phyloP scores from a whole-genome alignment of 2,113 vertebrate genomes.

The Odobenus rosmarus region DNA sequence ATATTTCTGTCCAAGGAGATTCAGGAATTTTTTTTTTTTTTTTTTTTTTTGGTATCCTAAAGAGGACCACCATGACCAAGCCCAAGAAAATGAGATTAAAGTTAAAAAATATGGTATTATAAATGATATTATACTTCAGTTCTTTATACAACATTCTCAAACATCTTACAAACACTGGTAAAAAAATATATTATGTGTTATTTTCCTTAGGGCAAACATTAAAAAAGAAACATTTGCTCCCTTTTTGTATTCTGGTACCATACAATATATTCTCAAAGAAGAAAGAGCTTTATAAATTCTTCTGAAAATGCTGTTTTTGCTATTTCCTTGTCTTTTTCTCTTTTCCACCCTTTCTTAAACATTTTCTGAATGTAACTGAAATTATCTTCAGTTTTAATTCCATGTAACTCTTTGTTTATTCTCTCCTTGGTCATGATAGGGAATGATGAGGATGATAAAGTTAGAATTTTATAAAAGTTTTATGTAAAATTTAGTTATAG shows the following conservation, averaged over 20 bases:
- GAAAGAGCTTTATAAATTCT: not conserved
- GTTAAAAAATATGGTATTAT: not conserved
- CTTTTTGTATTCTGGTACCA: not conserved
- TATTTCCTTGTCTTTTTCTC: constrained; percentile 8
- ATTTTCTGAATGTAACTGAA: constrained; percentile 28
- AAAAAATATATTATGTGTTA: not conserved
- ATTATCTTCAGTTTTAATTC: constrained; percentile 7
- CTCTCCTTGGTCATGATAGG: not conserved
- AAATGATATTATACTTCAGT: not conserved
- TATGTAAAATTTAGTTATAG: constrained; percentile 45
- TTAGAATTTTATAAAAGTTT: constrained; percentile 17
- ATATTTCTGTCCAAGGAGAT: constrained; percentile 17
- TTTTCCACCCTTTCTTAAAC: not conserved
- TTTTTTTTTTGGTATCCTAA: not conserved
- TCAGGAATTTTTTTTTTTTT: not conserved
- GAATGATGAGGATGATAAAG: not conserved
- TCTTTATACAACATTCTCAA: constrained; percentile 11
- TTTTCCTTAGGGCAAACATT: not conserved
- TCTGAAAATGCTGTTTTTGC: not conserved
- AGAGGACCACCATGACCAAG: not conserved
- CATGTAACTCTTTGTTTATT: not conserved
- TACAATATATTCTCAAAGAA: constrained; percentile 26
- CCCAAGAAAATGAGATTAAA: constrained; percentile 20
- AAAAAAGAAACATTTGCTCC: not conserved
- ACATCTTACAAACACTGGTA: constrained; percentile 17